phyloP scores from a whole-genome alignment of 2,888 invertebrate genomes.

The Seira musarum region DNA sequence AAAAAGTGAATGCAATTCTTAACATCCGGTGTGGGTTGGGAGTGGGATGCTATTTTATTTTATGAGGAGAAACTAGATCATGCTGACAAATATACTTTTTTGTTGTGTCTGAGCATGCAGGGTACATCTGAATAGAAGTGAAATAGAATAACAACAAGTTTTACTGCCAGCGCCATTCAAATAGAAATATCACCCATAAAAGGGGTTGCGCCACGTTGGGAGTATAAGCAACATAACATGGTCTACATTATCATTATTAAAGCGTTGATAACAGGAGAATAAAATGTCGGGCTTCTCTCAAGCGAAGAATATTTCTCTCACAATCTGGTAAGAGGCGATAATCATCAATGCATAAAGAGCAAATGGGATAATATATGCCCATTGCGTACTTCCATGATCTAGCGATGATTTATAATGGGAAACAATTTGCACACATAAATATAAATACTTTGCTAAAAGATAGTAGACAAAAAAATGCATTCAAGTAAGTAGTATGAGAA shows the following conservation, averaged over 20 bases:
- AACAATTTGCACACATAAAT: conserved; percentile 29
- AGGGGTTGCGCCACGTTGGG: neutral
- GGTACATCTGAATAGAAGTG: too few relatives aligned
- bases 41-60: too few relatives aligned
- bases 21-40: conserved; percentile 34
- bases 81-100: too few relatives aligned
- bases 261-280: neutral
- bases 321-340: conserved; percentile 29
- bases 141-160: neutral
- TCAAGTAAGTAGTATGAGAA: neutral
- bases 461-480: neutral
- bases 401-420: conserved; percentile 38
- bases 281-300: neutral
- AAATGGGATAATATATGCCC: conserved; percentile 36
- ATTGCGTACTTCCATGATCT: conserved; percentile 20
- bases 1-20: conserved; percentile 35
- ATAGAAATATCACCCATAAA: neutral
- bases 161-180: neutral
- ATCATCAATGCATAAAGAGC: conserved; percentile 42
- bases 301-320: neutral
- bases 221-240: neutral
- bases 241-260: neutral
- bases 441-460: neutral
- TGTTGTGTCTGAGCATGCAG: too few relatives aligned
- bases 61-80: too few relatives aligned